These are phyloP conservation scores for Cervus canadensis DNA, from an alignment of 2,113 vertebrate genomes.

Conservation along the genomic window DNA sequence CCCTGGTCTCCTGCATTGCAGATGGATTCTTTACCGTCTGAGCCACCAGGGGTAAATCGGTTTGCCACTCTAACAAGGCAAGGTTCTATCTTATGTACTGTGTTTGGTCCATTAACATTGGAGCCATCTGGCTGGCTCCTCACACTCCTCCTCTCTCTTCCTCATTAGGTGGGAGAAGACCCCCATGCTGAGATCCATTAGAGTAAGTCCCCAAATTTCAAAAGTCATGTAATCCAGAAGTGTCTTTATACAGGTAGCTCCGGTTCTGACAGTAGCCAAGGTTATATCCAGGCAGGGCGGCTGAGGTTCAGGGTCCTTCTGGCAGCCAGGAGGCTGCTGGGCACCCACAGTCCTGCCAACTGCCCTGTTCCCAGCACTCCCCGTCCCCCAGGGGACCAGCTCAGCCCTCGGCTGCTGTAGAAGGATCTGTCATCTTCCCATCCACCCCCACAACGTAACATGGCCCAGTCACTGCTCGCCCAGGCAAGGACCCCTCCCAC, in stretches of 20 bases:
- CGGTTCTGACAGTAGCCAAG: not conserved
- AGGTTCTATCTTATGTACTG: not conserved
- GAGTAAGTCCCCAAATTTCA: not conserved
- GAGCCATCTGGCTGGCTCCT: not conserved
- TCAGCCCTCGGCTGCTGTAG: not conserved
- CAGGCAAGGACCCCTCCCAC: not conserved
- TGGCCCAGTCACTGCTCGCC: not conserved
- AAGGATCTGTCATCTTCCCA: not conserved
- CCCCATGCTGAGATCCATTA: not conserved
- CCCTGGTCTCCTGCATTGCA: not conserved
- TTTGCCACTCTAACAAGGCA: not conserved
- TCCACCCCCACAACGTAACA: accelerated
- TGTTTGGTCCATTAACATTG: not conserved
- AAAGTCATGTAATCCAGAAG: not conserved
- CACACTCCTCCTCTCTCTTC: not conserved
- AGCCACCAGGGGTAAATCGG: not conserved
- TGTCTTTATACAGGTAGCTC: not conserved
- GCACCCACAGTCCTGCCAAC: not conserved
- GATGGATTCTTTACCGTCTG: not conserved
- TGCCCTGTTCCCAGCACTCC: not conserved
- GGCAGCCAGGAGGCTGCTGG: not conserved
- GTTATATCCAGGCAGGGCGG: not conserved
- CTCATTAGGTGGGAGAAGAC: not conserved
- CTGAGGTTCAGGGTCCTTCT: no score
- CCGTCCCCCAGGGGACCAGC: accelerated